These are phyloP conservation scores for Noctua pronuba DNA, from an alignment of 2,888 invertebrate genomes.

Conservation along the genomic window DNA sequence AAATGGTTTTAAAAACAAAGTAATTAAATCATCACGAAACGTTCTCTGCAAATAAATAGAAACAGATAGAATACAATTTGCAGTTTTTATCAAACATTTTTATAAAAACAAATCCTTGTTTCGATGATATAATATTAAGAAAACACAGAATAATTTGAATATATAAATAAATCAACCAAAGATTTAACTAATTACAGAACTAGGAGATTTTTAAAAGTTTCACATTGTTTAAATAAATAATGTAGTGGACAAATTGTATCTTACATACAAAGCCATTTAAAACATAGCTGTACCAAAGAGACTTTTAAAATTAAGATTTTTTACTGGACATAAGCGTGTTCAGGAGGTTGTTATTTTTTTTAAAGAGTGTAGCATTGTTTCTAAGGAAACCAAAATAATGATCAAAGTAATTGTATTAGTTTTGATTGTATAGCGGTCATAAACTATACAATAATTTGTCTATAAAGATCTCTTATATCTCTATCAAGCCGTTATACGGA, in stretches of 20 bases:
- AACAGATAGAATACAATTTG: not conserved
- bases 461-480: conserved; percentile 18
- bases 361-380: conserved; percentile 3
- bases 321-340: not conserved
- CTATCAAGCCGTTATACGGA: conserved; percentile 32
- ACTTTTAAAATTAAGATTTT: not conserved
- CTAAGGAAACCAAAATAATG: not conserved
- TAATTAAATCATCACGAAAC: not conserved
- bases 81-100: not conserved
- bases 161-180: not conserved
- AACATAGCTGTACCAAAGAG: not conserved
- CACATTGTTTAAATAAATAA: not conserved
- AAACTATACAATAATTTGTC: no score
- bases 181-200: not conserved
- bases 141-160: not conserved
- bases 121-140: not conserved
- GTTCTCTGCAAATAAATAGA: not conserved
- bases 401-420: conserved; percentile 2
- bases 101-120: not conserved
- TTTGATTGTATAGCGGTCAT: not conserved
- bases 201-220: not conserved
- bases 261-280: not conserved
- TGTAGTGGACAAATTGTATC: not conserved
- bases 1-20: not conserved
- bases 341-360: not conserved